Evolutionary conservation across 2,888 invertebrate genomes (phyloP).

Genomic region (Sepiola atlantica): DNA sequence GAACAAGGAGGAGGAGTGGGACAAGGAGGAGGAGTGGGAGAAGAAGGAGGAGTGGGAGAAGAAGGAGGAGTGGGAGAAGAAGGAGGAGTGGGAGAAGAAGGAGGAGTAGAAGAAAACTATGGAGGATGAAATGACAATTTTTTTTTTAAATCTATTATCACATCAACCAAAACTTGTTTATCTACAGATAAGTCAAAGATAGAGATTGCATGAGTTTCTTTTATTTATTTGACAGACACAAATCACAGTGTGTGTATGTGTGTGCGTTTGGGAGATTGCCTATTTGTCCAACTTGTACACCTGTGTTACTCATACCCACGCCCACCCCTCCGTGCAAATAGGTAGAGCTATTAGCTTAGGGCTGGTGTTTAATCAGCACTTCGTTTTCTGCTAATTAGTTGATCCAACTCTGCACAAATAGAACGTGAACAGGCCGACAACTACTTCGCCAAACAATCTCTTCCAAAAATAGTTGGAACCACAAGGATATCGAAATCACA

Average conservation of each 20-base stretch:
- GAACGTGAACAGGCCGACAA: background rate
- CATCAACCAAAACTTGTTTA: background rate
- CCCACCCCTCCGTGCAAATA: background rate
- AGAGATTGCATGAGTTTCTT: background rate
- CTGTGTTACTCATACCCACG: background rate
- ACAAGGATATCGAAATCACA: background rate
- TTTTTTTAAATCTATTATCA: background rate
- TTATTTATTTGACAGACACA: too few relatives aligned
- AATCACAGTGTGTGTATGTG: background rate
- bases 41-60: too few relatives aligned
- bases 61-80: too few relatives aligned
- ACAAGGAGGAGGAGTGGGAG: too few relatives aligned
- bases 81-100: too few relatives aligned
- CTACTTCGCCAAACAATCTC: background rate
- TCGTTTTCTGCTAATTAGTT: background rate
- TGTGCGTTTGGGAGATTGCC: background rate
- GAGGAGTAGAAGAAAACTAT: too few relatives aligned
- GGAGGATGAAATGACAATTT: background rate
- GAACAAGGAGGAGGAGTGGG: too few relatives aligned
- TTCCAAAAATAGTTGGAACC: background rate
- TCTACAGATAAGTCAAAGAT: background rate
- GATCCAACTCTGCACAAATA: background rate
- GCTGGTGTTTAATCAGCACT: background rate
- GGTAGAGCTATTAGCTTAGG: background rate
- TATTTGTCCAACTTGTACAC: too few relatives aligned